Evolutionary conservation across 2,113 vertebrate genomes (phyloP).

Genomic region (Tauraco erythrolophus): DNA sequence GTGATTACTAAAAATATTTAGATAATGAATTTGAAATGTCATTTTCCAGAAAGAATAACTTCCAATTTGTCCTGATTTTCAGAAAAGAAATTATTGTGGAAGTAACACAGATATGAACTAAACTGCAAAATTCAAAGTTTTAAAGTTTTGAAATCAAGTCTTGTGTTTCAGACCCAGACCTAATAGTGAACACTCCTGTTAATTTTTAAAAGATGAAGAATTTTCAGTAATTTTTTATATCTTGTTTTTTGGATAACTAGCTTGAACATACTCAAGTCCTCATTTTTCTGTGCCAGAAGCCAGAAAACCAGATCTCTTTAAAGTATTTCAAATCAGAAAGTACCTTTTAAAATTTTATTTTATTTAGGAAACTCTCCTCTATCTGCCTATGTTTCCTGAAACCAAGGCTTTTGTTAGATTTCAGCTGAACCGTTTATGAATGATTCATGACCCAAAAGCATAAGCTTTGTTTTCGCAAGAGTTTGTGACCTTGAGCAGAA

Average conservation of each 20-base stretch:
- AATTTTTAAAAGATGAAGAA: not conserved
- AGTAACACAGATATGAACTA: not conserved
- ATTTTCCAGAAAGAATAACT: not conserved
- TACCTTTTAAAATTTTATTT: not conserved
- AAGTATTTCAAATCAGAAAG: not conserved
- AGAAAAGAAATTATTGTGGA: not conserved
- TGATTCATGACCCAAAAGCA: not conserved
- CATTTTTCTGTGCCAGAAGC: not conserved
- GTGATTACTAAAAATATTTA: not conserved
- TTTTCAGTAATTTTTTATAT: not conserved
- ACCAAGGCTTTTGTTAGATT: not conserved
- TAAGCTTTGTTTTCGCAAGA: not conserved
- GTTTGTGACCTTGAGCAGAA: not conserved
- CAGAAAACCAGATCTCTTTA: not conserved
- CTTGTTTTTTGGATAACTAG: not conserved
- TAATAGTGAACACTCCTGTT: not conserved
- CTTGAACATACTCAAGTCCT: not conserved
- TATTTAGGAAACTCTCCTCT: not conserved
- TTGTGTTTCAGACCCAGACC: not conserved
- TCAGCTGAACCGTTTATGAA: not conserved
- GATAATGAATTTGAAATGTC: not conserved
- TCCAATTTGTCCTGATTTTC: not conserved
- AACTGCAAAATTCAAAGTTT: not conserved
- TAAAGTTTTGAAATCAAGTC: not conserved
- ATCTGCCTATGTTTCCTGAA: not conserved